These are phyloP conservation scores for Mareca strepera DNA, from an alignment of 2,797 vertebrate genomes.

Conservation along the genomic window DNA sequence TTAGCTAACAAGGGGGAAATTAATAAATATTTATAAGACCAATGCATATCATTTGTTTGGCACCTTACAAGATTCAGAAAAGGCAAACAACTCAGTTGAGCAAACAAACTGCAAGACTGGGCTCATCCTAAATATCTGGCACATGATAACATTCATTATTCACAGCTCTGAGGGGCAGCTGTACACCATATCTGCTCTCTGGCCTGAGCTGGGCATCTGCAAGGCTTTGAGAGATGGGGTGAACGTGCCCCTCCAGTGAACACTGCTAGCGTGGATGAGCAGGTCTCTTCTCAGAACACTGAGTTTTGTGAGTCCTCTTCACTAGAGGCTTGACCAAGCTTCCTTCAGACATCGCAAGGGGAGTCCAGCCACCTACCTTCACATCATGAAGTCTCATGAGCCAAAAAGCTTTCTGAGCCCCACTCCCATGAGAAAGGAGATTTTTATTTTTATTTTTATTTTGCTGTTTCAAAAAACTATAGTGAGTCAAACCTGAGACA, in stretches of 20 bases:
- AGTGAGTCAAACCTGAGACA: not conserved
- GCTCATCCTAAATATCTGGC: not conserved
- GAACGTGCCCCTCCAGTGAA: not conserved
- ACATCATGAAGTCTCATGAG: rapidly evolving
- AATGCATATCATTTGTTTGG: not conserved
- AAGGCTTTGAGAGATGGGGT: not conserved
- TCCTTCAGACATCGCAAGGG: rapidly evolving
- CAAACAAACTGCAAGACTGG: not conserved
- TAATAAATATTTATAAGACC: conserved; percentile 48
- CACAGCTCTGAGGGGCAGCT: not conserved
- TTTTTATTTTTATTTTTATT: not conserved
- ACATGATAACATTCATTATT: not conserved
- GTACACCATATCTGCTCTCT: not conserved
- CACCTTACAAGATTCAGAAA: conserved; percentile 38
- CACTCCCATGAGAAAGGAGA: not conserved
- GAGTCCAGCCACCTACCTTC: not conserved
- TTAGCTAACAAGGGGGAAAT: conserved; percentile 43
- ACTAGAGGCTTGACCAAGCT: not conserved
- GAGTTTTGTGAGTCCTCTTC: not conserved
- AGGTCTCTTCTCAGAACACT: not conserved
- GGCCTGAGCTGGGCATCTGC: not conserved
- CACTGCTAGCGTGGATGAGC: not conserved
- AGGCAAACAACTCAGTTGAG: not conserved
- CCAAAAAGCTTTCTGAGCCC: not conserved
- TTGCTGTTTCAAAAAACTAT: not conserved